Evolutionary conservation across 1,140 invertebrate genomes (phyloP), one percentile per base, ranked within the genome.

Genomic region (Cherax quadricarinatus): DNA sequence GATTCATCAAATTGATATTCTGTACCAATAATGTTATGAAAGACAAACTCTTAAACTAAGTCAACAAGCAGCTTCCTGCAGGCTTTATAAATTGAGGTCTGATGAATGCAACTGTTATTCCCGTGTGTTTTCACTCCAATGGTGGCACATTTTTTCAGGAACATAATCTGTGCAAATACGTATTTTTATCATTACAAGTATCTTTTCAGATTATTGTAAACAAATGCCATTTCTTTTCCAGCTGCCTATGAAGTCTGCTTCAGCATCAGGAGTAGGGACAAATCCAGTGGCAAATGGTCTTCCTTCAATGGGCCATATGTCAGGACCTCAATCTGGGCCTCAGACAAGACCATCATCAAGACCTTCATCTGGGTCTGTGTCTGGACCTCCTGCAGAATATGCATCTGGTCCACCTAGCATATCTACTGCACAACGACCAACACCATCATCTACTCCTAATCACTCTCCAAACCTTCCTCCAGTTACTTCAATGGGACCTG

Each of bases 381-480:
- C n/a, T 48, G 78, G 87, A 14, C 87, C 53, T 30, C 49, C 73
- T 30, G 16, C 66, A 4, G 51, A 73, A 10, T 73, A 81, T 53
- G 21, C 24, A 30, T 66, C 79, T 49, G 83, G 70, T 70, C 30
- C 79, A 21, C 79, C 87, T 51, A 6, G 83, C 30, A 10, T n/a
- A 9, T 0, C 6, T 10, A n/a, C 81, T 75, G 86, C 79, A 51
- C 73, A 70, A 30, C 82, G 53, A 6, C 84, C 48, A 4, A 48
- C 83, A 24, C 78, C 89, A 24, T 89, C 92, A 62, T 88, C 92
- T 57, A 70, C 92, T 12, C 85, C 92, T 86, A 24, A 57, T n/a
- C 53, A 53, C 60, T 57, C 85, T 79, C 24, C 70, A 41, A 41
- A 18, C 2, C 60, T 12, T 5, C 14, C 89, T 66, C 16, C 24